Evolutionary conservation across 2,113 vertebrate species (phyloP).

Genomic region (Chrysochloris asiatica): DNA sequence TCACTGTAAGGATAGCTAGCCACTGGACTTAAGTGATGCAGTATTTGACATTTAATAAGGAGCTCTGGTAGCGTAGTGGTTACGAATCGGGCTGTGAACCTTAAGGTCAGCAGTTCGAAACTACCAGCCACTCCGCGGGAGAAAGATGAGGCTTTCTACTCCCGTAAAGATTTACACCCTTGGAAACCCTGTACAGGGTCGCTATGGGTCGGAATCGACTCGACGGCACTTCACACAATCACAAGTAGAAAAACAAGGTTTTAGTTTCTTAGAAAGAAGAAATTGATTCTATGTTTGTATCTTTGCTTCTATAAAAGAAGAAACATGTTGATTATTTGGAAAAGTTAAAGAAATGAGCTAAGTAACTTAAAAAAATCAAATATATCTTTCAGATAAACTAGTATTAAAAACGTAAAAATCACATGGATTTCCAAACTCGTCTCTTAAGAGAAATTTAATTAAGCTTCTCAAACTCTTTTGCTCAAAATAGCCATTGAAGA

Average conservation of each 20-base stretch:
- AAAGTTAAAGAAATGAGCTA: background rate
- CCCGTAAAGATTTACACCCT: too few relatives aligned
- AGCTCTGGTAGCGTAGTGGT: too few relatives aligned
- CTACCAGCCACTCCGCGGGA: too few relatives aligned
- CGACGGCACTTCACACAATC: too few relatives aligned
- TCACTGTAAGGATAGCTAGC: background rate
- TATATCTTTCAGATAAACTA: background rate
- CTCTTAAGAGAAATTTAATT: background rate
- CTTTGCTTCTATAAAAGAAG: constrained; percentile 12
- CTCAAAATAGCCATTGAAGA: background rate
- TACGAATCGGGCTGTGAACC: too few relatives aligned
- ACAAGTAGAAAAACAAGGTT: background rate
- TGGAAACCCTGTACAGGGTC: too few relatives aligned
- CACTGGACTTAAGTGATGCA: background rate
- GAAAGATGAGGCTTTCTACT: too few relatives aligned
- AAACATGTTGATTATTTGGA: constrained; percentile 9
- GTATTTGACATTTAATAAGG: background rate
- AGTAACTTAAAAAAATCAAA: background rate
- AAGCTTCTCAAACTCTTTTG: background rate
- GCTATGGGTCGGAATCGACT: too few relatives aligned
- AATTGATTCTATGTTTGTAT: background rate
- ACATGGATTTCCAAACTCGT: background rate
- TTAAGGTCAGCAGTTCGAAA: too few relatives aligned
- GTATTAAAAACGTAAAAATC: background rate
- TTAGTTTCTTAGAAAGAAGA: constrained; percentile 4